Evolutionary conservation across 2,797 vertebrate genomes (phyloP).

Genomic region (Pseudochirops cupreus): DNA sequence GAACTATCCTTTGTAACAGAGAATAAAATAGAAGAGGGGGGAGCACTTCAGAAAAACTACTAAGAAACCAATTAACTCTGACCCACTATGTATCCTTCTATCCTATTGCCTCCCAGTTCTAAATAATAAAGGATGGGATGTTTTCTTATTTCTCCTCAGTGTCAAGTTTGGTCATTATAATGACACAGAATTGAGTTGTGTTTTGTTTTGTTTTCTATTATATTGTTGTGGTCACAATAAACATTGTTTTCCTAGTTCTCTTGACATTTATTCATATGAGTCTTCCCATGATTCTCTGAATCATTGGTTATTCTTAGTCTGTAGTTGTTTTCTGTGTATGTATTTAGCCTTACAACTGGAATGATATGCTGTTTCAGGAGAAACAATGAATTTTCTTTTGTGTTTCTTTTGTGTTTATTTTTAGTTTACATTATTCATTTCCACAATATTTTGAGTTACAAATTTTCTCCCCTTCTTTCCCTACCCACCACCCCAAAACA

Average conservation of each 20-base stretch:
- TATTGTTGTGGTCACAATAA: not conserved
- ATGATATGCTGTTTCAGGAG: no score
- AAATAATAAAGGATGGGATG: not conserved
- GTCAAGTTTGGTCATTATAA: not conserved
- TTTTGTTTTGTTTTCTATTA: not conserved
- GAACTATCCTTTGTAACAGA: not conserved
- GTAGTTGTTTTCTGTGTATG: no score
- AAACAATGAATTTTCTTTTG: no score
- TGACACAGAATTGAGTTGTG: not conserved
- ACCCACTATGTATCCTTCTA: not conserved
- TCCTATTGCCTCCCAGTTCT: not conserved
- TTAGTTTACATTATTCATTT: no score
- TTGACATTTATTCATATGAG: not conserved
- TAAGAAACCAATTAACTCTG: not conserved
- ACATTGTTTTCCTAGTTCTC: not conserved
- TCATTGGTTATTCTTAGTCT: not conserved
- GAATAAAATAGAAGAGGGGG: not conserved
- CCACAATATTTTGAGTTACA: no score
- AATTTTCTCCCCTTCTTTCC: no score
- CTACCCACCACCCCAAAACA: no score
- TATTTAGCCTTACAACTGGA: not conserved
- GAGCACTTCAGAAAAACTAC: not conserved
- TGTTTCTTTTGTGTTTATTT: no score
- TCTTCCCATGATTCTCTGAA: not conserved
- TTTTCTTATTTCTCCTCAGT: not conserved